These are phyloP conservation scores for Anguilla marmorata DNA, from an alignment of 2,797 vertebrate species.

Conservation along the genomic window DNA sequence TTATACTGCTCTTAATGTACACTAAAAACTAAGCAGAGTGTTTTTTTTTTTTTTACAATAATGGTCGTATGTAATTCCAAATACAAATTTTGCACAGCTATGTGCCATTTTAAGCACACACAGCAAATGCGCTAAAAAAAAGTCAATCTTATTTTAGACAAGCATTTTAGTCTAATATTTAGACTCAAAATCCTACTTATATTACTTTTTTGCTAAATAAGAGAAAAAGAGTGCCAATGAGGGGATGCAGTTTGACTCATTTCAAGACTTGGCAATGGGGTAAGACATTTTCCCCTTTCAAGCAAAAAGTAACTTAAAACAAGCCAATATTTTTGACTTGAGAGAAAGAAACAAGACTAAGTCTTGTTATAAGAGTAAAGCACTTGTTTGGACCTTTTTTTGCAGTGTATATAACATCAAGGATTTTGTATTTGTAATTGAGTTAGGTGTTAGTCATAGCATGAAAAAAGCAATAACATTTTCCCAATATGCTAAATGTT, in stretches of 20 bases:
- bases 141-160: too few species aligned
- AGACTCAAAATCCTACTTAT: too few species aligned
- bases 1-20: not conserved
- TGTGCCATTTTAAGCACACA: not conserved
- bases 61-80: not conserved
- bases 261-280: not conserved
- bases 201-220: not conserved
- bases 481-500: not conserved
- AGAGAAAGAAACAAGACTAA: too few species aligned
- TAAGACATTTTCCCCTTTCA: not conserved
- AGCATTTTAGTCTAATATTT: too few species aligned
- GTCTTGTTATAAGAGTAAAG: too few species aligned
- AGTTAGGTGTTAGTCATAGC: slow-evolving; percentile 2
- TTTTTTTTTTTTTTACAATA: not conserved
- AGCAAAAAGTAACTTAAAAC: not conserved
- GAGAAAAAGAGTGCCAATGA: not conserved
- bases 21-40: not conserved
- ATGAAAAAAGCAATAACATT: not conserved
- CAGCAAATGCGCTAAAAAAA: too few species aligned
- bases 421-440: not conserved
- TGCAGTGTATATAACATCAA: not conserved
- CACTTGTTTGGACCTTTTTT: too few species aligned
- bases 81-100: not conserved
- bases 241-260: not conserved
- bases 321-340: not conserved